Evolutionary conservation across 2,113 vertebrate species (phyloP).

Genomic region (Athene cunicularia): DNA sequence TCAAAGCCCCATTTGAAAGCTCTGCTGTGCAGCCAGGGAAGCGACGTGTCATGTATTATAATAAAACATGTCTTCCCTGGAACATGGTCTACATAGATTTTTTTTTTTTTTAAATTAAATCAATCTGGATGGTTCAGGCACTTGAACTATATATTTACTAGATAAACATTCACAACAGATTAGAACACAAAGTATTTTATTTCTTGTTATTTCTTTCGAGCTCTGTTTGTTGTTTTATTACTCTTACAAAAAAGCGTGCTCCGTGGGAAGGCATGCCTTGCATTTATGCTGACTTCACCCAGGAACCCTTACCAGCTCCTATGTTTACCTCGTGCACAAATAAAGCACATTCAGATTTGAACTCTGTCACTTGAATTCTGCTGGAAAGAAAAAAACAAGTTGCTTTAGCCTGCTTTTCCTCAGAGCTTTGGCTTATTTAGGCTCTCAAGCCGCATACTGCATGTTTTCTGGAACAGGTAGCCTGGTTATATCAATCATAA

Average conservation of each 20-base stretch:
- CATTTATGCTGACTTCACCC: constrained; percentile 52
- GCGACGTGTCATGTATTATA: background rate
- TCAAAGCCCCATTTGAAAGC: background rate
- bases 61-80: background rate
- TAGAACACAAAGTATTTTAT: constrained; percentile 44
- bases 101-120: constrained; percentile 13
- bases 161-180: constrained; percentile 35
- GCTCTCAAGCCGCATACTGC: background rate
- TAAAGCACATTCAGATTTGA: constrained; percentile 62
- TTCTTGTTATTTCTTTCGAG: constrained; percentile 47
- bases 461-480: background rate
- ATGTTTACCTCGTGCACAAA: constrained; percentile 39
- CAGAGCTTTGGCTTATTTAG: background rate
- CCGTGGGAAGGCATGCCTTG: constrained; percentile 50
- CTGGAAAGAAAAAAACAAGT: background rate
- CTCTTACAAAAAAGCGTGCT: constrained; percentile 12
- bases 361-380: constrained; percentile 48
- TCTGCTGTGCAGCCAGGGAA: background rate
- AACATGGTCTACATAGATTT: background rate
- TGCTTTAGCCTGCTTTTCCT: background rate
- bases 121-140: constrained; percentile 2
- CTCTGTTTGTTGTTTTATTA: constrained; percentile 54
- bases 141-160: constrained; percentile 48
- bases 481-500: background rate
- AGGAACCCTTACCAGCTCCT: constrained; percentile 49